Conservation (phyloP, 2,797 vertebrate species). For the Propithecus deckenii region DNA sequence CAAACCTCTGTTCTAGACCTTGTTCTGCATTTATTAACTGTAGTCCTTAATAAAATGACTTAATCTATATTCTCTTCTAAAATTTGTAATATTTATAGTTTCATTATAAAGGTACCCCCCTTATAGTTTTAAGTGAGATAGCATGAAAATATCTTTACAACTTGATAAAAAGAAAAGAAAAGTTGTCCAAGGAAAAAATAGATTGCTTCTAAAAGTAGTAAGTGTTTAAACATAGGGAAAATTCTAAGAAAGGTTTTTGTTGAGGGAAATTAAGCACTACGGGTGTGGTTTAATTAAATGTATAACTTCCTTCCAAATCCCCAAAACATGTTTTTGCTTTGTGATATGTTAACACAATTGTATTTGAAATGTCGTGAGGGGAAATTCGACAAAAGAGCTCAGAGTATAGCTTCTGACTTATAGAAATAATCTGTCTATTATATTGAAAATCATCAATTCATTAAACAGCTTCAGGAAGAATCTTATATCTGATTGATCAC, state of each 20-base stretch:
- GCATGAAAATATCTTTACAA: neutral
- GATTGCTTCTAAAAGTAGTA: neutral
- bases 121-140: neutral
- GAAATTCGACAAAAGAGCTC: neutral
- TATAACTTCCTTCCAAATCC: neutral
- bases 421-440: neutral
- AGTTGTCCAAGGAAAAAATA: neutral
- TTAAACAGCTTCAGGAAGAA: neutral
- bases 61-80: neutral
- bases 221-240: neutral
- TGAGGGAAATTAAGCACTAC: neutral
- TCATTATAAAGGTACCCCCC: neutral
- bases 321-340: neutral
- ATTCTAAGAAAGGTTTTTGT: neutral
- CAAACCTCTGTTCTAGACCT: neutral
- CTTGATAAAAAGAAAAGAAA: neutral
- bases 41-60: neutral
- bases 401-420: neutral
- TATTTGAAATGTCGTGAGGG: neutral
- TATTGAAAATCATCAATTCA: neutral
- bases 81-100: neutral
- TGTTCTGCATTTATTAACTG: neutral
- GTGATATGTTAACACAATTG: neutral
- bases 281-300: neutral
- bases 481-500: neutral